Conservation (phyloP, 2,888 invertebrate species). For the Synergus umbraculus region DNA sequence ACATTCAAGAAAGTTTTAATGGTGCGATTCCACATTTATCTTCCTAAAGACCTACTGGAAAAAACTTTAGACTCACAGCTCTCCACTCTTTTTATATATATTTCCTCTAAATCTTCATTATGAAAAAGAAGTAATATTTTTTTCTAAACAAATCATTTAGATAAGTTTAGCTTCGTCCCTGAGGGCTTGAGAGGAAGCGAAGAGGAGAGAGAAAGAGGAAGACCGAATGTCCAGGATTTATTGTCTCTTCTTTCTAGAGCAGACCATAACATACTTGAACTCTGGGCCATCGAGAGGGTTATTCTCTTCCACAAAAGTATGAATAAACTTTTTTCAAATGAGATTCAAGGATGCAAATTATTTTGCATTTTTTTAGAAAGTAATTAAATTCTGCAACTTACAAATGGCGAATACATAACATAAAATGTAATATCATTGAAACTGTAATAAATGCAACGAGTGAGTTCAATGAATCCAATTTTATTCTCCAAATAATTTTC, state of each 20-base stretch:
- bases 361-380: too few species aligned
- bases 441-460: background rate
- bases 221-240: conserved; percentile 33
- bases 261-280: conserved; percentile 14
- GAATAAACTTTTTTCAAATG: too few species aligned
- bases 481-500: conserved; percentile 4
- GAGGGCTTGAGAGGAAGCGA: conserved; percentile 13
- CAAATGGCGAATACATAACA: background rate
- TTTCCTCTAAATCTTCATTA: background rate
- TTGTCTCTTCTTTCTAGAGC: conserved; percentile 18
- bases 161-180: conserved; percentile 1
- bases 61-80: background rate
- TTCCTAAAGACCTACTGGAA: background rate
- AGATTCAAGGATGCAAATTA: too few species aligned
- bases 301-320: background rate
- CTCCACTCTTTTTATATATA: background rate
- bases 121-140: background rate
- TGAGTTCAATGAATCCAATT: background rate
- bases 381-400: background rate
- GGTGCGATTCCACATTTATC: background rate
- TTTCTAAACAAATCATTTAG: background rate
- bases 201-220: conserved; percentile 21
- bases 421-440: background rate
- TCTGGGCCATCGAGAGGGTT: background rate
- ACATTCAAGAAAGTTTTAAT: conserved; percentile 1